Evolutionary conservation across 2,797 vertebrate species (phyloP).

Genomic region (Xiphorhynchus erythropygius): DNA sequence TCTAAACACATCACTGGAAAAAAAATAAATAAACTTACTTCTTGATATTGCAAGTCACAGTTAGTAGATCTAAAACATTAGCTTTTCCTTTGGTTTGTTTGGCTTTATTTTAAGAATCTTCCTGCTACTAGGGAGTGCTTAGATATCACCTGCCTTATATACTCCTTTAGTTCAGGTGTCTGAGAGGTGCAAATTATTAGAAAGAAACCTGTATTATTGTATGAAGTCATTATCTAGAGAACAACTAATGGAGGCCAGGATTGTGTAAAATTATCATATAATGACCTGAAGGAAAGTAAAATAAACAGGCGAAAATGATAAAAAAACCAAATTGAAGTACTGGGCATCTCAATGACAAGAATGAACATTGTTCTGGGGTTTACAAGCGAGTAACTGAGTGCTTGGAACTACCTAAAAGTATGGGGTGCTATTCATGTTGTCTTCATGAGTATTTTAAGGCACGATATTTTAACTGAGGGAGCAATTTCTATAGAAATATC

Average conservation of each 20-base stretch:
- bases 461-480: not conserved
- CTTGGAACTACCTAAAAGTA: not conserved
- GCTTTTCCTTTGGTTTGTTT: rapidly evolving
- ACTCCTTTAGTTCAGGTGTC: not conserved
- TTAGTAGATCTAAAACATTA: not conserved
- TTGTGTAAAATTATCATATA: not conserved
- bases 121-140: not conserved
- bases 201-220: not conserved
- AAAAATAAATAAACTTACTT: not conserved
- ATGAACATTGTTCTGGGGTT: not conserved
- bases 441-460: not conserved
- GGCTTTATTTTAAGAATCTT: not conserved
- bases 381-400: not conserved
- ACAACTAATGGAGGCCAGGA: not conserved
- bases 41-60: not conserved
- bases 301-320: not conserved
- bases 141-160: not conserved
- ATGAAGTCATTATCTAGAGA: not conserved
- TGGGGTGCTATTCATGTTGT: not conserved
- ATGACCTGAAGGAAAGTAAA: not conserved
- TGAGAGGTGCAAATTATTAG: not conserved
- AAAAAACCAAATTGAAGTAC: not conserved
- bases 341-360: not conserved
- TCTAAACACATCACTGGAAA: not conserved
- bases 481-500: not conserved